These are phyloP conservation scores for Lacerta bilineata DNA, from an alignment of 2,797 vertebrate genomes.

Conservation along the genomic window DNA sequence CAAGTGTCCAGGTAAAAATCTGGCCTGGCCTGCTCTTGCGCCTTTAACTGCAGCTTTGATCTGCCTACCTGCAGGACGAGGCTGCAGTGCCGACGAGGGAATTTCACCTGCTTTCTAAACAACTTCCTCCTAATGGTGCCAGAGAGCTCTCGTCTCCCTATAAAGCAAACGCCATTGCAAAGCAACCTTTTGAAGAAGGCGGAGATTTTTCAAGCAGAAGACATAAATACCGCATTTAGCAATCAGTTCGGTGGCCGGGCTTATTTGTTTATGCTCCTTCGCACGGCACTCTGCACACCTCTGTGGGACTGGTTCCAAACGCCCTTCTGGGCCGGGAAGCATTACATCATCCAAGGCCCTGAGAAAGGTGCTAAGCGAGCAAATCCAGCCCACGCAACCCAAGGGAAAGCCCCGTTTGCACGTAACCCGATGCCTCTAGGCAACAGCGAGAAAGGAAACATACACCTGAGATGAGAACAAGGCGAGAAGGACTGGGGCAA, in stretches of 20 bases:
- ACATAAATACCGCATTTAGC: slow-evolving; percentile 68
- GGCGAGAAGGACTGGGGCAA: neutral
- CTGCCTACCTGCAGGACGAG: slow-evolving; percentile 47
- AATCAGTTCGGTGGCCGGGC: slow-evolving; percentile 66
- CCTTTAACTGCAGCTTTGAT: neutral
- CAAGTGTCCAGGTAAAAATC: neutral
- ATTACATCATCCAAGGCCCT: neutral
- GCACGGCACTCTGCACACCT: neutral
- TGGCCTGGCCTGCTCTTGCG: neutral
- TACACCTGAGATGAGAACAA: no score
- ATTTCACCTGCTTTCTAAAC: slow-evolving; percentile 61
- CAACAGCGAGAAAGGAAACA: neutral
- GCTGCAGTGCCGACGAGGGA: slow-evolving; percentile 50
- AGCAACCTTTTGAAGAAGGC: slow-evolving; percentile 79
- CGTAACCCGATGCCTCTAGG: neutral
- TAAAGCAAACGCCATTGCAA: slow-evolving; percentile 68
- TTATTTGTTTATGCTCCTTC: slow-evolving; percentile 67
- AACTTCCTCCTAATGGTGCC: slow-evolving; percentile 61
- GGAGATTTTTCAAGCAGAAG: slow-evolving; percentile 79
- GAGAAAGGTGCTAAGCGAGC: neutral
- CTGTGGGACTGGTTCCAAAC: neutral
- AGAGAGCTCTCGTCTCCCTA: slow-evolving; percentile 60
- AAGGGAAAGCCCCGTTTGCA: neutral
- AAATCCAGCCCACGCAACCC: neutral
- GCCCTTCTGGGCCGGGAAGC: neutral